Evolutionary conservation across 2,797 vertebrate genomes (phyloP), one percentile per base, ranked within the genome.

Genomic region (Streptopelia turtur): DNA sequence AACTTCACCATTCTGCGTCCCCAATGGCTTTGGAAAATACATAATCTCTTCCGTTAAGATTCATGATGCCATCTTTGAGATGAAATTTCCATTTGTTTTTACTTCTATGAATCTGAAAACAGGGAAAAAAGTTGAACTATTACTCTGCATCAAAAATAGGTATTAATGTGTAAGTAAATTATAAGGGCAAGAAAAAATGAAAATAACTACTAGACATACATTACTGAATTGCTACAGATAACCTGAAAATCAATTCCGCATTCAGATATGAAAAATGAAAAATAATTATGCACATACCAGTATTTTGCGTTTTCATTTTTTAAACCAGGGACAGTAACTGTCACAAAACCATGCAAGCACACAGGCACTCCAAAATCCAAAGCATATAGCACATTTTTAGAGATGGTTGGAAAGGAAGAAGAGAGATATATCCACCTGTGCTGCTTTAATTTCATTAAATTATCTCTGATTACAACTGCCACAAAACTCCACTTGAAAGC

Each of bases 11-110:
- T 98, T 99, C 99, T 20, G 99, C 99, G 21, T 99, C 99, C 89
- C 99, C 99, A 94, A 99, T 99, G 98, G 99, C 99, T 99, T 99
- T 99, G 98, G 99, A 99, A 98, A 99, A 99, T 96, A 99, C 99
- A 89, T 99, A 99, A 98, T 99, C 99, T 98, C 98, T 98, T 97
- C 99, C 99, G 5, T 99, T 99, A 97, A 99, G 99, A 98, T 99
- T 99, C 99, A 99, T 99, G 97, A 99, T 99, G 95, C 99, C 99
- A 89, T 99, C 99, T 98, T 99, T 99, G 97, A 99, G 99, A 98
- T 99, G 99, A 98, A 99, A 99, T 98, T 99, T 99, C 99, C 99
- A 99, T 97, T 99, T 99, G 98, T 99, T 99, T 99, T 99, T 99
- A 98, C 99, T 99, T 98, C 99, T 99, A 98, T 99, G 99, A 95